Base-by-base conservation (phyloP, 2,888 invertebrate species). In the Dicycla oo region DNA sequence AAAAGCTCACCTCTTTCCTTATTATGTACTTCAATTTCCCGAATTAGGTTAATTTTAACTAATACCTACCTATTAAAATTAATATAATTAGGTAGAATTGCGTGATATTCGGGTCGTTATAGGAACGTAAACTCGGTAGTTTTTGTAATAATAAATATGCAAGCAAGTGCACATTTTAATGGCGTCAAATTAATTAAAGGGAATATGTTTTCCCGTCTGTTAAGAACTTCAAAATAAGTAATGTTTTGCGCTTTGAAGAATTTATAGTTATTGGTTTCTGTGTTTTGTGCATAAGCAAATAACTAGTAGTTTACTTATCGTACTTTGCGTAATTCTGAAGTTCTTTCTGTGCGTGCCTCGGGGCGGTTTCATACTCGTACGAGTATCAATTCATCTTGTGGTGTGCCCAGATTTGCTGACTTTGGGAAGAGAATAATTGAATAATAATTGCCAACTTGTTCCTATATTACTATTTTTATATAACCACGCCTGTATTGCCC, bases 251-350 rank as follows among this genome's bases (percentile, higher is more conserved):
- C 7, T 54, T 34, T 34, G 3, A 20, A 38, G n/a, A 49, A 58
- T 63, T 20, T 58, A 57, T 62, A 13, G 34, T 61, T 53, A 40
- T 78, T 57, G 11, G 13, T 51, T 23, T 71, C 26, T 65, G 43
- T 54, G 23, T 65, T 67, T 68, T 60, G 54, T 53, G 79, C 57
- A 47, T 45, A 81, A 45, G 43, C 40, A 61, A 75, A 81, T 73
- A 56, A 49, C 51, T 43, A 23, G 53, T 45, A n/a, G 80, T 73
- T 63, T 72, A 62, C 65, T 40, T n/a, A n/a, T n/a, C 13, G 63
- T 60, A 54, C 23, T 84, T 72, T 84, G 73, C 65, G 68, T 68
- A 75, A 82, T 57, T 68, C 62, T 73, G 23, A 68, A 70, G 47
- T 69, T 66, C 53, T 72, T 69, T 30, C 70, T 11, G 67, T 30